Evolutionary conservation across 2,797 vertebrate species (phyloP), one percentile per base, ranked within the genome.

Genomic region (Parambassis ranga): DNA sequence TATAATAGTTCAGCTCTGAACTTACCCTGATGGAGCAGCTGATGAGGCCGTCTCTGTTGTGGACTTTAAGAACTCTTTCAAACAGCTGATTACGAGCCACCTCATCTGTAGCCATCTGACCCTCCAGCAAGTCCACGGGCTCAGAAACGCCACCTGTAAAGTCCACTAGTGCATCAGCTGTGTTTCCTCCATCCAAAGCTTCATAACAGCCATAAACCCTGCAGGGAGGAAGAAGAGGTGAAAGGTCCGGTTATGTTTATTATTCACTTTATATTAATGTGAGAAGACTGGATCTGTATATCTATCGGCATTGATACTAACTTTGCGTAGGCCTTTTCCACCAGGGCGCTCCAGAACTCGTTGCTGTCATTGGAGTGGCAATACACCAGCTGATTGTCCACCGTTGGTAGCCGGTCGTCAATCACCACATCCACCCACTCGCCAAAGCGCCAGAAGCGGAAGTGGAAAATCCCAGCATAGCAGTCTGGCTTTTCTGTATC

Each of bases 321-420:
- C 97, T 98, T 98, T 85, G 97, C 96, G 3, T 98, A 98, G 47
- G 97, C 96, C 46, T 98, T 98, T 84, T 99, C 97, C 90, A 99
- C 94, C 86, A 99, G 90, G 0, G 97, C 97, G 0, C 96, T 98
- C 97, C 97, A 99, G 91, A 98, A 95, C 86, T 98, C 97, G 0
- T 97, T 98, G 78, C 52, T 94, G 90, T 97, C 95, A 23, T 96
- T 95, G 71, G 97, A 99, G 82, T 98, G 97, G 89, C 97, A 98
- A 90, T 98, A 99, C 59, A 99, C 93, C 74, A 98, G 94, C 85
- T 97, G 91, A 71, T 94, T 95, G 78, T 96, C 93, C 43, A 96
- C 91, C 0, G 97, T 98, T 18, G 96, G 96, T 46, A 99, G 90
- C 32, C 95, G 91, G 90, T 98, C 97, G 2, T 99, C 97, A 0